Evolutionary conservation across 2,888 invertebrate species (phyloP).

Genomic region (Cataglyphis rosenhaueri): DNA sequence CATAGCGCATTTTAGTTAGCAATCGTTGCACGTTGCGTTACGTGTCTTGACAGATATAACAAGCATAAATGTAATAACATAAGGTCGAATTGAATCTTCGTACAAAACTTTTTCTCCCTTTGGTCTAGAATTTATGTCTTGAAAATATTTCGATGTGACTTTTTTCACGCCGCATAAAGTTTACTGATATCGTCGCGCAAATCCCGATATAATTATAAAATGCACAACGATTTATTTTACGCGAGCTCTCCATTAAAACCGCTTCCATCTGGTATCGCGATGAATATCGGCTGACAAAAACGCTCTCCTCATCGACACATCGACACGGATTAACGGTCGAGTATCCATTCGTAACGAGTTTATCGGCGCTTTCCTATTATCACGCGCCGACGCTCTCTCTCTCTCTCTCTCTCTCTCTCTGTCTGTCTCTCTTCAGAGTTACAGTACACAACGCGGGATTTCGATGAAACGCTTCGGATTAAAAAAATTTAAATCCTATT

Average conservation of each 20-base stretch:
- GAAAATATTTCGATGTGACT: not conserved
- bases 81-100: not conserved
- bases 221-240: conserved; percentile 37
- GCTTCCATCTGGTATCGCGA: conserved; percentile 9
- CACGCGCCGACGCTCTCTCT: not conserved
- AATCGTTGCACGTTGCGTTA: not conserved
- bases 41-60: not conserved
- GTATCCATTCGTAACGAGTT: conserved; percentile 36
- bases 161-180: not conserved
- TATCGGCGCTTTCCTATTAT: conserved; percentile 43
- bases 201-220: conserved; percentile 35
- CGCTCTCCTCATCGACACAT: conserved; percentile 28
- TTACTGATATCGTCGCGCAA: not conserved
- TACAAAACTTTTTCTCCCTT: not conserved
- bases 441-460: not conserved
- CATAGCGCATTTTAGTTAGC: not conserved
- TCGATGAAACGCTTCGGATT: conserved; percentile 11
- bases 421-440: not conserved
- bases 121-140: not conserved
- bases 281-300: conserved; percentile 51
- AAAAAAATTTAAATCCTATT: conserved; percentile 10
- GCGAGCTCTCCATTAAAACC: conserved; percentile 38
- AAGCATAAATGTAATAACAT: not conserved
- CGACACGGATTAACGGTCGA: conserved; percentile 44
- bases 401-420: not conserved